phyloP scores from a whole-genome alignment of 2,113 vertebrate species.

The Tylochromis polylepis region DNA sequence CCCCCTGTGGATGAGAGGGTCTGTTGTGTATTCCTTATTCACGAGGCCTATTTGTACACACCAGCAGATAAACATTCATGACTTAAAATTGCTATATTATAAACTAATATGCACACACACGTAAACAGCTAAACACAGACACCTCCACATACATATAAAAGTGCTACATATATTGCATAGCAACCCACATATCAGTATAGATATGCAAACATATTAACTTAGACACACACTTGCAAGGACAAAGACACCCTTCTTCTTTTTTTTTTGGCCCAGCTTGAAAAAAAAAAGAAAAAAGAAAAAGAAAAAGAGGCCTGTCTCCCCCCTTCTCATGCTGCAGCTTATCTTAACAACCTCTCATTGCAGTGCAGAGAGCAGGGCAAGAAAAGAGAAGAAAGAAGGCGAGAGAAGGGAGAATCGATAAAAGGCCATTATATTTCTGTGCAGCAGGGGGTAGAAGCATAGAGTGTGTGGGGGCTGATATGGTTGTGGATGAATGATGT shows the following conservation, averaged over 20 bases:
- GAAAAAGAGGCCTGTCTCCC: neutral
- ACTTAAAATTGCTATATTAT: conserved; percentile 20
- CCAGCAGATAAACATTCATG: conserved; percentile 18
- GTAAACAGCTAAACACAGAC: neutral
- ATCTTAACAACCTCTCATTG: conserved; percentile 54
- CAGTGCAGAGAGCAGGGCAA: conserved; percentile 29
- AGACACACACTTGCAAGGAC: neutral
- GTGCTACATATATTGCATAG: neutral
- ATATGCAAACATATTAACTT: neutral
- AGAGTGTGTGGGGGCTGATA: conserved; percentile 43
- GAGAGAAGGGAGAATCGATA: conserved; percentile 59
- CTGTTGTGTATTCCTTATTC: conserved; percentile 23
- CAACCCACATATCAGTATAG: neutral
- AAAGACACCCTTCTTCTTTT: neutral
- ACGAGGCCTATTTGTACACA: conserved; percentile 1
- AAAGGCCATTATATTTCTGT: conserved; percentile 63
- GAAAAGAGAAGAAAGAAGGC: conserved; percentile 28
- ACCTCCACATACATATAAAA: neutral
- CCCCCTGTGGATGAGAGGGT: neutral
- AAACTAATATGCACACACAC: neutral
- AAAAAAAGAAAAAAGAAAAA: neutral
- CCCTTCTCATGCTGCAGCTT: conserved; percentile 21
- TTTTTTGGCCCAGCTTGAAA: neutral
- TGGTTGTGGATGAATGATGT: conserved; percentile 52
- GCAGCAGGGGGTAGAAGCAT: conserved; percentile 29